Conservation (phyloP, 2,113 vertebrate species). For the Rhineura floridana region DNA sequence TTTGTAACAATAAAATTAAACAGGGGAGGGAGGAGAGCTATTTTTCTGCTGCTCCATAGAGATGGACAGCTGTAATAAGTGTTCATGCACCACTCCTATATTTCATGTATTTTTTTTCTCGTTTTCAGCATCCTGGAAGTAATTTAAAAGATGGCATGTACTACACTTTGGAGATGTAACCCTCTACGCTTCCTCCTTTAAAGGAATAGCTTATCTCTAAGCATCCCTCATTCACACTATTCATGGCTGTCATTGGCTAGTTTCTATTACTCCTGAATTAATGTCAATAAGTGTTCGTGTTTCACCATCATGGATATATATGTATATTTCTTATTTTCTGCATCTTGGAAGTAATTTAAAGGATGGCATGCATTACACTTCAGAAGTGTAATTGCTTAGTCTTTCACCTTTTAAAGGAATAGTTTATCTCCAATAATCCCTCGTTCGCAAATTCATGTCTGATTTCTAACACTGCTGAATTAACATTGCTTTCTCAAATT, state of each 20-base stretch:
- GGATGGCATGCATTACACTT: slow-evolving; percentile 3
- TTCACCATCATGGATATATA: neutral
- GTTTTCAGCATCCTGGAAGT: slow-evolving; percentile 39
- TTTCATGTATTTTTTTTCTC: slow-evolving; percentile 38
- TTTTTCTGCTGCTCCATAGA: neutral
- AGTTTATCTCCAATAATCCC: slow-evolving; percentile 48
- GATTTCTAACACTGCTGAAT: slow-evolving; percentile 55
- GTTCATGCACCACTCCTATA: slow-evolving; percentile 20
- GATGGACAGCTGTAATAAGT: slow-evolving; percentile 1
- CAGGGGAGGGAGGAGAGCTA: neutral
- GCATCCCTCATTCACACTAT: slow-evolving; percentile 49
- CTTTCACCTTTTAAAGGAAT: slow-evolving; percentile 42
- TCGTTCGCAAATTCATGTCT: slow-evolving; percentile 48
- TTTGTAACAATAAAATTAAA: slow-evolving; percentile 15
- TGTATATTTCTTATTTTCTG: slow-evolving; percentile 46
- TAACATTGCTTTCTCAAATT: slow-evolving; percentile 58
- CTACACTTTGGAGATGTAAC: slow-evolving; percentile 47
- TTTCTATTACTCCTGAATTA: slow-evolving; percentile 51
- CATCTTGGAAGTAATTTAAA: slow-evolving; percentile 50
- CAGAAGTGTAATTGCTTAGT: slow-evolving; percentile 46
- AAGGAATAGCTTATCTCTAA: slow-evolving; percentile 48
- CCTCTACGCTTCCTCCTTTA: slow-evolving; percentile 29
- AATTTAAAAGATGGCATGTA: slow-evolving; percentile 44
- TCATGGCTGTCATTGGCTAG: slow-evolving; percentile 31
- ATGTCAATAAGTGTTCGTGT: slow-evolving; percentile 41